Conservation (phyloP, 2,888 invertebrate species). For the Xanthia togata region DNA sequence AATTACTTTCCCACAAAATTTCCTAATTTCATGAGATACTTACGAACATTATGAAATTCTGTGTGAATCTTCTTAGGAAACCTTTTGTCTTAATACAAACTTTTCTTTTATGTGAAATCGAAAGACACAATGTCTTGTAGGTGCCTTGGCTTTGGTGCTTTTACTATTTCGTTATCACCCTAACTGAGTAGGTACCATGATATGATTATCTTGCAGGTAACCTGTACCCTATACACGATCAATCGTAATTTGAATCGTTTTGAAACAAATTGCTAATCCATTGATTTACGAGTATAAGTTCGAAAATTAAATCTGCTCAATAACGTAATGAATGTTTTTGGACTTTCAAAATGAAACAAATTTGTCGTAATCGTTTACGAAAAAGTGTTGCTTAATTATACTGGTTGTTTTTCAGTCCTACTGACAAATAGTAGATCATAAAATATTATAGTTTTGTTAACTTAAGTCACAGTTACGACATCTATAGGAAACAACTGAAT, state of each 20-base stretch:
- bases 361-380: too few species aligned
- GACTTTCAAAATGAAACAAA: too few species aligned
- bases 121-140: slow-evolving; percentile 4
- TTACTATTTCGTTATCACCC: slow-evolving; percentile 1
- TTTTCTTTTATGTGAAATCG: slow-evolving; percentile 26
- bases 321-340: too few species aligned
- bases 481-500: slow-evolving; percentile 20
- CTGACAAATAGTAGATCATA: neutral
- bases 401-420: neutral
- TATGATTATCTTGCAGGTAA: neutral
- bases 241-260: too few species aligned
- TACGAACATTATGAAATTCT: slow-evolving; percentile 11
- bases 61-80: slow-evolving; percentile 35
- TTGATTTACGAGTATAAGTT: too few species aligned
- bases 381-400: too few species aligned
- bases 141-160: neutral
- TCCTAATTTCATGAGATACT: slow-evolving; percentile 2
- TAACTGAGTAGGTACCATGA: neutral
- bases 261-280: too few species aligned
- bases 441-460: neutral
- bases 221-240: too few species aligned
- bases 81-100: slow-evolving; percentile 34
- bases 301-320: too few species aligned
- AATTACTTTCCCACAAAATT: slow-evolving; percentile 24
- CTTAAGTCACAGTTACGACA: slow-evolving; percentile 15